phyloP scores from a whole-genome alignment of 1,140 invertebrate species.

The Zeugodacus cucurbitae region DNA sequence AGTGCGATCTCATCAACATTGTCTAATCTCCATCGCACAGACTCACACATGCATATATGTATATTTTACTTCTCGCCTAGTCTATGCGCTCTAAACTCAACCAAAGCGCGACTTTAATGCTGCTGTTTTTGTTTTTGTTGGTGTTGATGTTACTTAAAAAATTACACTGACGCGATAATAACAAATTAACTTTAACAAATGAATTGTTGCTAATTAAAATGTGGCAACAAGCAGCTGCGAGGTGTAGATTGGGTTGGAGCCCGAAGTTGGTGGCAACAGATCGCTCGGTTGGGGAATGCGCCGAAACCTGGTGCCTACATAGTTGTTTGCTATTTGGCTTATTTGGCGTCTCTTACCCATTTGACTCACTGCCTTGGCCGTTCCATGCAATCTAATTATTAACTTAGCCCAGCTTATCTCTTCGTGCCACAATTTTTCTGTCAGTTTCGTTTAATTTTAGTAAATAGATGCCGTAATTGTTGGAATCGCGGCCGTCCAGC shows the following conservation, averaged over 20 bases:
- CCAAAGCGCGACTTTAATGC: background rate
- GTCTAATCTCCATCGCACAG: background rate
- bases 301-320: no score
- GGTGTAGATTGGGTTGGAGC: background rate
- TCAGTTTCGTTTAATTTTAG: background rate
- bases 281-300: background rate
- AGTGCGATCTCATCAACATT: constrained; percentile 4
- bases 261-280: background rate
- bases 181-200: constrained; percentile 42
- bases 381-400: background rate
- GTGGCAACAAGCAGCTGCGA: background rate
- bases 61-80: background rate
- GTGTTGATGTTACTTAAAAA: background rate
- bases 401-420: background rate
- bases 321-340: background rate
- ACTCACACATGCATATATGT: background rate
- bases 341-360: background rate
- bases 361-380: no score
- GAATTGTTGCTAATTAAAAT: constrained; percentile 41
- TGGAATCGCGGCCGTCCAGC: background rate
- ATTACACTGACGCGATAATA: constrained; percentile 32
- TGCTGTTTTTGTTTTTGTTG: background rate
- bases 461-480: background rate
- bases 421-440: background rate
- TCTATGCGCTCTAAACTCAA: background rate